A percentile compares a stretch with the other conserved stretches of the same genome.
phyloP scores from a whole-genome alignment of 2,797 vertebrate species.

The Pelochelys cantorii region DNA sequence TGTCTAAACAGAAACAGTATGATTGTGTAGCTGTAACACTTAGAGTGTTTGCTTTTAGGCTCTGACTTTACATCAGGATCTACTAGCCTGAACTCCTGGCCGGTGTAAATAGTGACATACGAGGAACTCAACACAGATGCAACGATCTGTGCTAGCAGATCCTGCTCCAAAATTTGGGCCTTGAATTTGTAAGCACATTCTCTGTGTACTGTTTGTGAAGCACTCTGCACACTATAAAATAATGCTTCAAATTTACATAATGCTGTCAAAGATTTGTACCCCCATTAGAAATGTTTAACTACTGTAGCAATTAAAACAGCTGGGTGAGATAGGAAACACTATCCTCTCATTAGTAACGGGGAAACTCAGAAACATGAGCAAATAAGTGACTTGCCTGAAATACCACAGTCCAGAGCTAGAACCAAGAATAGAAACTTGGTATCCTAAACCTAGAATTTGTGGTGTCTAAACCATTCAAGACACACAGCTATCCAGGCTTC shows the following conservation, averaged over 20 bases:
- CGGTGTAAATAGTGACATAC: slow-evolving; percentile 13
- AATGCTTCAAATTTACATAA: not conserved
- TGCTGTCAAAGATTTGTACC: not conserved
- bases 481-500: too few species aligned
- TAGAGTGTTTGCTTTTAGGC: not conserved
- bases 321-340: not conserved
- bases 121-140: slow-evolving; percentile 15
- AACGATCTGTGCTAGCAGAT: not conserved
- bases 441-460: not conserved
- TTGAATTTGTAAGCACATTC: not conserved
- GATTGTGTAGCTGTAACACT: not conserved
- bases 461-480: too few species aligned
- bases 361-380: not conserved
- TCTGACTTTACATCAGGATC: not conserved
- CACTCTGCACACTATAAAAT: not conserved
- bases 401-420: not conserved
- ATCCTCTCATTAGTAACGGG: not conserved
- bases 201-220: not conserved
- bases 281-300: not conserved
- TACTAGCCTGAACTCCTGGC: not conserved
- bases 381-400: not conserved
- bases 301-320: not conserved
- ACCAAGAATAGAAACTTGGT: not conserved
- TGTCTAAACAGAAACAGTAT: not conserved
- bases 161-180: not conserved